Evolutionary conservation across 2,797 vertebrate genomes (phyloP).

Genomic region (Geotrypetes seraphini): DNA sequence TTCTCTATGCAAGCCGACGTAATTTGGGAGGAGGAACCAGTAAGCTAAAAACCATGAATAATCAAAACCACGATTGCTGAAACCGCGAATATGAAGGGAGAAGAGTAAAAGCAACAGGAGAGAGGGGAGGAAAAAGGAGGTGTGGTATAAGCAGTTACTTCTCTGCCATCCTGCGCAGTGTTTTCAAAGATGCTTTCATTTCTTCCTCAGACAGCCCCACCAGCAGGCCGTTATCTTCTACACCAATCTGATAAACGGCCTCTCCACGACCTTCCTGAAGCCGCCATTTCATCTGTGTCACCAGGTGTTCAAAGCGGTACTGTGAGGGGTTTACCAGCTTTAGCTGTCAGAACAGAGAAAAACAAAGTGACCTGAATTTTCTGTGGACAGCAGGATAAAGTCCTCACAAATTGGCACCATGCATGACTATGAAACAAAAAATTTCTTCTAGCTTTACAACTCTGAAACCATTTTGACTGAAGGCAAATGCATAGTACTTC

Average conservation of each 20-base stretch:
- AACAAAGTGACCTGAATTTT: background rate
- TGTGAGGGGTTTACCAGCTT: constrained; percentile 93
- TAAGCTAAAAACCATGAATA: too few species aligned
- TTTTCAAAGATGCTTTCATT: constrained; percentile 86
- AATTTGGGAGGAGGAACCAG: too few species aligned
- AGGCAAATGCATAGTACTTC: background rate
- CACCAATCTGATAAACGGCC: constrained; percentile 94
- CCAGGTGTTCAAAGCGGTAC: constrained; percentile 93
- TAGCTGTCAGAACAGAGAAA: constrained; percentile 56
- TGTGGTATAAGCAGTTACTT: too few species aligned
- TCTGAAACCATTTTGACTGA: background rate
- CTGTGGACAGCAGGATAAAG: background rate
- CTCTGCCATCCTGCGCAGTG: constrained; percentile 85
- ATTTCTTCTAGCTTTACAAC: too few species aligned
- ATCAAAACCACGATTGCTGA: too few species aligned
- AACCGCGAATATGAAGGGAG: fast-evolving
- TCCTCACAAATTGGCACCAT: background rate
- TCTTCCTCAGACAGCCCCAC: constrained; percentile 88
- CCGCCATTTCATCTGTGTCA: constrained; percentile 97
- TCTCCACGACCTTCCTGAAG: constrained; percentile 92
- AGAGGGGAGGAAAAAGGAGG: background rate
- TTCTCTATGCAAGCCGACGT: too few species aligned
- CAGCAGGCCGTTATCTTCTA: constrained; percentile 92
- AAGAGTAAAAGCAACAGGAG: background rate
- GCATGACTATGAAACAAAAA: background rate